These are phyloP conservation scores for Tethya wilhelma DNA, from an alignment of 37 sponge, comb jelly and placozoan species.

Conservation along the genomic window DNA sequence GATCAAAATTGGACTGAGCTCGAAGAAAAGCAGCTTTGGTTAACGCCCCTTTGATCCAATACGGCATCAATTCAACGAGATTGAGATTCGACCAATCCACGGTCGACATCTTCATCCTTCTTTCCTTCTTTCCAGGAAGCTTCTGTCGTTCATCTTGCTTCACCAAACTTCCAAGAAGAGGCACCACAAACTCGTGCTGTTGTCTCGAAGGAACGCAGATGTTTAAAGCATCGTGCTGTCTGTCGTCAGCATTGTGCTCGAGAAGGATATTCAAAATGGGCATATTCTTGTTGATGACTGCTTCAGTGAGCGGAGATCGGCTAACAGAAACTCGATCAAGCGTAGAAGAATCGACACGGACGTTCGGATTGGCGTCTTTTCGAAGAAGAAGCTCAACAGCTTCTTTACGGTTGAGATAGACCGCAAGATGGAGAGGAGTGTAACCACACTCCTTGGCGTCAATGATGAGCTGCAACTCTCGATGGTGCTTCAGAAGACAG, in stretches of 20 bases:
- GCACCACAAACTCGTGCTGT: constrained; percentile 23
- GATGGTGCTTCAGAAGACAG: constrained; percentile 29
- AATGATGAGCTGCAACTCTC: constrained; percentile 5
- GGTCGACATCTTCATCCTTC: constrained; percentile 25
- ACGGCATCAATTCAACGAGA: constrained; percentile 21
- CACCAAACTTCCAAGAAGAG: constrained; percentile 50
- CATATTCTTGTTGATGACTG: constrained; percentile 20
- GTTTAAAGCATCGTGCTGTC: constrained; percentile 54
- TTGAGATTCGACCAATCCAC: constrained; percentile 34
- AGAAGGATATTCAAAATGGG: constrained; percentile 33
- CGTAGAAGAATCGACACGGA: background rate
- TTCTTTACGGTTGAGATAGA: constrained; percentile 18
- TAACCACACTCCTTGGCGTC: constrained; percentile 48
- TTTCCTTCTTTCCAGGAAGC: background rate
- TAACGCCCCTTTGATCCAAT: constrained; percentile 51
- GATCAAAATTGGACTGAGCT: constrained; percentile 7
- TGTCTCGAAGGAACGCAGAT: constrained; percentile 20
- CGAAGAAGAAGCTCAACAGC: constrained; percentile 31
- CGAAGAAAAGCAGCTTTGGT: constrained; percentile 3
- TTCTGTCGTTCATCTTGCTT: constrained; percentile 34
- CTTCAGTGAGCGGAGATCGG: constrained; percentile 62
- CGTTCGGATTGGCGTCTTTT: constrained; percentile 53
- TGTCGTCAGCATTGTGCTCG: constrained; percentile 64
- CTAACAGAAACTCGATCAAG: background rate
- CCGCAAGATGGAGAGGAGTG: constrained; percentile 72